Evolutionary conservation across 2,888 invertebrate genomes (phyloP), one percentile per base, ranked within the genome.

Genomic region (Drosophila prolongata): DNA sequence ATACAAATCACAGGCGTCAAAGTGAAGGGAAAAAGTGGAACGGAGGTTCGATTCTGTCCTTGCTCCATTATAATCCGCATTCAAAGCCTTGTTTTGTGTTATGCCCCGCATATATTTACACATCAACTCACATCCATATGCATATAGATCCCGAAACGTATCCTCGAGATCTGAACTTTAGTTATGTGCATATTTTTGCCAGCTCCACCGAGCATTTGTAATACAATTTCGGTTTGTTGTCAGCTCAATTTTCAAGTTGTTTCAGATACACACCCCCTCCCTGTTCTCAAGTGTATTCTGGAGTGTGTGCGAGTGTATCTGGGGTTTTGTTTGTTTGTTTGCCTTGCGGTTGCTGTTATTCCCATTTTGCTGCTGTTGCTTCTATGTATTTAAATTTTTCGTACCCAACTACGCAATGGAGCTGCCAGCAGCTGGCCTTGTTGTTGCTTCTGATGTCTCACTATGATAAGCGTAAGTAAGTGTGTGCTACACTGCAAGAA

Each of bases 231-330:
- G 57, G 69, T 86, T 88, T 85, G 78, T 88, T 89, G 86, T 87
- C 89, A 89, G 89, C 81, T 83, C 82, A 80, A 89, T 89, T 89
- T 89, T 83, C 89, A 89, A 85, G 88, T 83, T 83, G 79, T 68
- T 82, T 66, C 67, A 66, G 55, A 67, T 60, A 68, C 65, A 6
- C 40, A 6, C 30, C 24, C 19, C 24, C 24, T 4, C 24, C 24
- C 24, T 24, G 24, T 4, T n/a, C 65, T 24, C 24, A 13, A 30
- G 64, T 40, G 34, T 6, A 10, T 35, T 62, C 49, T 49, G 27
- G 49, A 64, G 49, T 24, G 56, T 16, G 14, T 37, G 8, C 24
- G 30, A 43, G 42, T 34, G 53, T 62, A 35, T 53, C 16, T 66
- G 13, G 66, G 38, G 55, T 64, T 60, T 52, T 65, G 52, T 66